Percentiles rank a stretch among this genome's conserved stretches.
Conservation (phyloP, 2,888 invertebrate genomes). For the Mylabris sibirica region DNA sequence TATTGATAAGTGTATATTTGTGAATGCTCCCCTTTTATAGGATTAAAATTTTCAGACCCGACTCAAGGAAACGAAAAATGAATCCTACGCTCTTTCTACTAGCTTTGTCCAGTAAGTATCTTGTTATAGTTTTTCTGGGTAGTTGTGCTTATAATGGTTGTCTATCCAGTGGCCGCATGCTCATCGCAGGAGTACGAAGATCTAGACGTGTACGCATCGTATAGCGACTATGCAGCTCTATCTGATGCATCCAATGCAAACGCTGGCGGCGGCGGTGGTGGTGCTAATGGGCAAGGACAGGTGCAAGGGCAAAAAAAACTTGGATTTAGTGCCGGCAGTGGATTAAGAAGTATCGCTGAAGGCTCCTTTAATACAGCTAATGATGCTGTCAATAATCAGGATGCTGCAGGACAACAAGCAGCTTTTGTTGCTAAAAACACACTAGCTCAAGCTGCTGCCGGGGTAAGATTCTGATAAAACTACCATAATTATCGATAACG, state of each 20-base stretch:
- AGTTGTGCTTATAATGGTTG: background rate
- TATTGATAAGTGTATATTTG: background rate
- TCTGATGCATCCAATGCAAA: constrained; percentile 24
- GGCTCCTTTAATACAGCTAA: constrained; percentile 80
- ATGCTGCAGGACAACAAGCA: constrained; percentile 79
- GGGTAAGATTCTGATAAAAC: constrained; percentile 47
- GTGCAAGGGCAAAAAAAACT: constrained; percentile 57
- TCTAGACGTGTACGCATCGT: constrained; percentile 47
- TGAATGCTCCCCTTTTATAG: constrained; percentile 13
- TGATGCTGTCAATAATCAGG: constrained; percentile 76
- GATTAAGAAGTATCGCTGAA: constrained; percentile 73
- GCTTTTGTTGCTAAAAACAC: constrained; percentile 82
- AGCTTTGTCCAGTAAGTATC: background rate
- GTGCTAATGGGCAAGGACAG: constrained; percentile 24
- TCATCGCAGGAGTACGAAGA: constrained; percentile 47
- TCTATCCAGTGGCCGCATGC: constrained; percentile 33
- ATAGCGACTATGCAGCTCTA: constrained; percentile 44
- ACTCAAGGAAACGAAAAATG: background rate
- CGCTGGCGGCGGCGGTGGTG: constrained; percentile 15
- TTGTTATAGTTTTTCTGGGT: background rate
- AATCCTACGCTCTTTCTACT: background rate
- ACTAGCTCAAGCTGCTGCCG: constrained; percentile 76
- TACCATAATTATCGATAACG: background rate
- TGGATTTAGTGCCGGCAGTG: constrained; percentile 74
- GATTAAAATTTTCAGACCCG: constrained; percentile 34